These are phyloP conservation scores for Epinephelus lanceolatus DNA, from an alignment of 2,113 vertebrate species.

Conservation along the genomic window DNA sequence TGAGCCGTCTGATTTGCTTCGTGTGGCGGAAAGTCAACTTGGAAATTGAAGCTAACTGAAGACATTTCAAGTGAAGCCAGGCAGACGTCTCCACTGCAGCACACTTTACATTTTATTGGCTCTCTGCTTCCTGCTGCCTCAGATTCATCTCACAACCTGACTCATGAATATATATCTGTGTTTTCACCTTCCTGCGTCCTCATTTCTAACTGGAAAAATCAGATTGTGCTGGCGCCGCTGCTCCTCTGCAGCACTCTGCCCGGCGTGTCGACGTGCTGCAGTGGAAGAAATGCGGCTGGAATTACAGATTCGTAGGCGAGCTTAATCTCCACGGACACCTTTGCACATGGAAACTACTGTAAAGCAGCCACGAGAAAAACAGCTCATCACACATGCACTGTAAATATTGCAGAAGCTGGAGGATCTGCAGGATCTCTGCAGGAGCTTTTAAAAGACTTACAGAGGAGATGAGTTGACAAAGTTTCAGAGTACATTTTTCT, in stretches of 20 bases:
- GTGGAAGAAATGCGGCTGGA: slow-evolving; percentile 77
- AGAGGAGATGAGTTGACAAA: not conserved
- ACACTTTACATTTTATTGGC: slow-evolving; percentile 42
- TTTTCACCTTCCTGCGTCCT: slow-evolving; percentile 49
- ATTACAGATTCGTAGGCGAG: slow-evolving; percentile 68
- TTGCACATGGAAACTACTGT: slow-evolving; percentile 73
- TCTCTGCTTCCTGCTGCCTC: slow-evolving; percentile 21
- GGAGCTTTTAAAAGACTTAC: not conserved
- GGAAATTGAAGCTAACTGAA: slow-evolving; percentile 61
- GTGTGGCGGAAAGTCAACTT: slow-evolving; percentile 71
- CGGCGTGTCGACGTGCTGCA: slow-evolving; percentile 59
- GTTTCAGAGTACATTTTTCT: not conserved
- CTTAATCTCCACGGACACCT: slow-evolving; percentile 78
- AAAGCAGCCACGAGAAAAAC: slow-evolving; percentile 68
- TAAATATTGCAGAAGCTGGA: slow-evolving; percentile 43
- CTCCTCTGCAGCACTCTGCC: slow-evolving; percentile 55
- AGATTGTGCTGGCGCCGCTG: slow-evolving; percentile 63
- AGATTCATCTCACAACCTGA: slow-evolving; percentile 19
- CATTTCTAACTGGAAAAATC: slow-evolving; percentile 65
- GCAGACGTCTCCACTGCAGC: slow-evolving; percentile 51
- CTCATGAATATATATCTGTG: slow-evolving; percentile 24
- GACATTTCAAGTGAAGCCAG: slow-evolving; percentile 63
- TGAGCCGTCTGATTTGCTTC: slow-evolving; percentile 75
- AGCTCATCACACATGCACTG: slow-evolving; percentile 59
- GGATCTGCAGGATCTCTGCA: not conserved